Evolutionary conservation across 1,140 invertebrate species (phyloP).

Genomic region (Steinernema feltiae): DNA sequence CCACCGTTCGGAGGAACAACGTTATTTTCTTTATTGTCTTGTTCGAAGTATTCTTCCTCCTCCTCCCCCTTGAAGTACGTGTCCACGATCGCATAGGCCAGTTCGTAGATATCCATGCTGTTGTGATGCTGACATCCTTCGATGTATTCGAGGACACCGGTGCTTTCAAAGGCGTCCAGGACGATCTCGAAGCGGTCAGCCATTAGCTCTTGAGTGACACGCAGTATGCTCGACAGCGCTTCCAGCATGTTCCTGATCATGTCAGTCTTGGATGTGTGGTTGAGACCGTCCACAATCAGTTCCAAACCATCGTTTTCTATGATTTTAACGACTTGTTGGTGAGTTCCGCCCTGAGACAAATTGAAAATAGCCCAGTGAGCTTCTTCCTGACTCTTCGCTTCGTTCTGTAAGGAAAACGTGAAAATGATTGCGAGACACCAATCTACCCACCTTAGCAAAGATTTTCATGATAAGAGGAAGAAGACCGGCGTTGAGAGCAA

Average conservation of each 20-base stretch:
- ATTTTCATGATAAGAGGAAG: constrained; percentile 33
- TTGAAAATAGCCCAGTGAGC: not conserved
- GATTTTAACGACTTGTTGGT: not conserved
- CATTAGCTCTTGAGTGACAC: not conserved
- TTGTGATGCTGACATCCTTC: not conserved
- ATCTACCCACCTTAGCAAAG: not conserved
- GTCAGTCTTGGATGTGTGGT: constrained; percentile 77
- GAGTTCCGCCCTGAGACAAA: not conserved
- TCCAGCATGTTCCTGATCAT: constrained; percentile 70
- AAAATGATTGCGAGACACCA: not conserved
- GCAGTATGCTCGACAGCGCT: not conserved
- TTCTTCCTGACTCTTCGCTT: not conserved
- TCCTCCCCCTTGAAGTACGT: not conserved
- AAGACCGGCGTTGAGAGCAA: constrained; percentile 34
- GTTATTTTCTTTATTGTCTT: not conserved
- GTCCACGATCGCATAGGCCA: not conserved
- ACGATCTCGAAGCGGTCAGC: not conserved
- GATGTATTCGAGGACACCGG: not conserved
- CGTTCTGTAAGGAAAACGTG: not conserved
- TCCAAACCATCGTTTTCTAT: not conserved
- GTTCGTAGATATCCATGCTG: not conserved
- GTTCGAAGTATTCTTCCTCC: not conserved
- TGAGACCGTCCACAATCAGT: not conserved
- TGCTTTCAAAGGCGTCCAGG: not conserved
- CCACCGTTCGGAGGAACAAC: not conserved